Evolutionary conservation across 2,888 invertebrate species (phyloP), one percentile per base, ranked within the genome.

Genomic region (Terebella lapidaria): DNA sequence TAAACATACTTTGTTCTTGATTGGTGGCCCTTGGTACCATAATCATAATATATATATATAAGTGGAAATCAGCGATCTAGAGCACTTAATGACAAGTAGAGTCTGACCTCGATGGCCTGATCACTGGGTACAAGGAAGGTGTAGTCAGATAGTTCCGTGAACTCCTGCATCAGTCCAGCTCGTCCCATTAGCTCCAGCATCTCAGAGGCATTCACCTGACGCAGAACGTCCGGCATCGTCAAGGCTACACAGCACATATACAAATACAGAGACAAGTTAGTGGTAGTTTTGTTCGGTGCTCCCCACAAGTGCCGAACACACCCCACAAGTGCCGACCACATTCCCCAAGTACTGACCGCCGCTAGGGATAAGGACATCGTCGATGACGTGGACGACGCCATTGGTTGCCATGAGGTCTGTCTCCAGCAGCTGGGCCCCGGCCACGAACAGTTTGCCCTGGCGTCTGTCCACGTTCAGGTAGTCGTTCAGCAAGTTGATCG

Each of bases 351-450:
- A 22, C 68, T 64, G 72, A 84, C 84, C 84, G 25, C 85, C 84
- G 64, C 87, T 85, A 0, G 88, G 88, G 57, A 87, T 83, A 51
- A 89, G 74, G 27, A 89, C 84, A 2, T 84, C 83, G 70, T 89
- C 87, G 64, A 89, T 84, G 28, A 87, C 81, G 74, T 89, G 88
- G 28, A 89, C 74, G 1, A 89, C 87, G n/a, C 89, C 89, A 77
- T 89, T 88, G 1, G 86, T 87, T 15, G 85, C 88, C 79, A 89
- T 84, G 45, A 75, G 80, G 73, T 89, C 89, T 2, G 82, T 76
- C 59, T 83, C 84, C 4, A 84, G 74, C 27, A 88, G 83, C 47
- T 85, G 84, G 0, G 85, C 85, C 55, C 85, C 84, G 67, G 87
- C 84, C 67, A 87, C 83, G 45, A 85, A 79, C 42, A 87, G 72